These are phyloP conservation scores for Lanistes nyassanus DNA, from an alignment of 1,140 invertebrate genomes.

Conservation along the genomic window DNA sequence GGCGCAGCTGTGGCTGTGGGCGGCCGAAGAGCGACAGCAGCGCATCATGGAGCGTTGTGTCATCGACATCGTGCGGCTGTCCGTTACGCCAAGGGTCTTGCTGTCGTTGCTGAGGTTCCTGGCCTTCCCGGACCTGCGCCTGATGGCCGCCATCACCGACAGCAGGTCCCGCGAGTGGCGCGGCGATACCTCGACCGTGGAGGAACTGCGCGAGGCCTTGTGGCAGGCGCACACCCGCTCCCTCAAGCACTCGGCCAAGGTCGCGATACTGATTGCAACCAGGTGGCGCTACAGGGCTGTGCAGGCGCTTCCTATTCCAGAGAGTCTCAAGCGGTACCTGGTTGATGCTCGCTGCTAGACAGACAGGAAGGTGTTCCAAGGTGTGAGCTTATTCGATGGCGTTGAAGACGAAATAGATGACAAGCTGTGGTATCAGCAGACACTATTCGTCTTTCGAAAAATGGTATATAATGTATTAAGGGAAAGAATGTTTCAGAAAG, in stretches of 20 bases:
- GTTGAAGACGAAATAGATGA: no score
- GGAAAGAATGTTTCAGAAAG: no score
- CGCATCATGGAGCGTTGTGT: slow-evolving; percentile 6
- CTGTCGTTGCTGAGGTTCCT: slow-evolving; percentile 3
- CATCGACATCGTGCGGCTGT: slow-evolving; percentile 12
- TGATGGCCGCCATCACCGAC: neutral
- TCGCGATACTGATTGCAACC: neutral
- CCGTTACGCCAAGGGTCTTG: neutral
- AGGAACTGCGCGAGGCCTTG: neutral
- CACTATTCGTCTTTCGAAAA: no score
- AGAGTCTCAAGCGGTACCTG: slow-evolving; percentile 20
- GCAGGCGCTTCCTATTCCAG: slow-evolving; percentile 11
- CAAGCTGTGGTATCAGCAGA: no score
- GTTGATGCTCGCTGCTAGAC: neutral
- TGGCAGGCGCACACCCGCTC: slow-evolving; percentile 4
- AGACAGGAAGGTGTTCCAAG: no score
- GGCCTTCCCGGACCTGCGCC: neutral
- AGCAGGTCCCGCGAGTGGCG: neutral
- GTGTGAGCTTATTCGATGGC: no score
- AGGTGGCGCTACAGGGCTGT: neutral
- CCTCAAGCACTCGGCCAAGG: slow-evolving; percentile 17
- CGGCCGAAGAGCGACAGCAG: slow-evolving; percentile 13
- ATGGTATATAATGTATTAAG: no score
- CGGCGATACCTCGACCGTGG: neutral
- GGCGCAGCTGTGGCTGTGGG: slow-evolving; percentile 16